phyloP scores from a whole-genome alignment of 2,888 invertebrate species.

The Fabriciana adippe region DNA sequence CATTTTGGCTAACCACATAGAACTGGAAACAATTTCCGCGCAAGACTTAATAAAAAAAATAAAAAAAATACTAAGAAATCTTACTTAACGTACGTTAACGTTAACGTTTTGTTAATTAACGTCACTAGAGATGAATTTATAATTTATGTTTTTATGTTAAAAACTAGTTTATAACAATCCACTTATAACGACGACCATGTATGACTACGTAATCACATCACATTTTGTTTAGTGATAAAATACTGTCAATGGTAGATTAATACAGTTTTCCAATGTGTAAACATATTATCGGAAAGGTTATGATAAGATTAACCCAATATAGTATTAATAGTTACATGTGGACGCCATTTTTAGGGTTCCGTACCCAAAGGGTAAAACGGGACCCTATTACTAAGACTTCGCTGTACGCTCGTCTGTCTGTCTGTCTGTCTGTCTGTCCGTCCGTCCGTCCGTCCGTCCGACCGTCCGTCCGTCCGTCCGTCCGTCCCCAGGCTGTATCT shows the following conservation, averaged over 20 bases:
- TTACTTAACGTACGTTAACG: too few species aligned
- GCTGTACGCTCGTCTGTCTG: too few species aligned
- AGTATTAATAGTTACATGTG: background rate
- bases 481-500: too few species aligned
- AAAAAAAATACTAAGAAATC: background rate
- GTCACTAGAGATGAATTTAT: background rate
- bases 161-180: constrained; percentile 3
- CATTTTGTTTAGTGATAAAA: constrained; percentile 20
- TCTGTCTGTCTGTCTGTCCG: too few species aligned
- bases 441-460: too few species aligned
- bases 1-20: constrained; percentile 45
- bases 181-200: background rate
- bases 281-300: background rate
- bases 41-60: background rate
- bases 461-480: too few species aligned
- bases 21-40: constrained; percentile 5
- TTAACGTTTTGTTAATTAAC: background rate
- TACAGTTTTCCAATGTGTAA: background rate
- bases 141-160: constrained; percentile 7
- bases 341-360: too few species aligned
- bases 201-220: background rate
- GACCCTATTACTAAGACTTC: too few species aligned
- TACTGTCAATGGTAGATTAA: constrained; percentile 26
- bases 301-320: background rate
- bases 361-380: too few species aligned